Conservation (phyloP, 2,888 invertebrate genomes). For the Periphyllus acericola region DNA sequence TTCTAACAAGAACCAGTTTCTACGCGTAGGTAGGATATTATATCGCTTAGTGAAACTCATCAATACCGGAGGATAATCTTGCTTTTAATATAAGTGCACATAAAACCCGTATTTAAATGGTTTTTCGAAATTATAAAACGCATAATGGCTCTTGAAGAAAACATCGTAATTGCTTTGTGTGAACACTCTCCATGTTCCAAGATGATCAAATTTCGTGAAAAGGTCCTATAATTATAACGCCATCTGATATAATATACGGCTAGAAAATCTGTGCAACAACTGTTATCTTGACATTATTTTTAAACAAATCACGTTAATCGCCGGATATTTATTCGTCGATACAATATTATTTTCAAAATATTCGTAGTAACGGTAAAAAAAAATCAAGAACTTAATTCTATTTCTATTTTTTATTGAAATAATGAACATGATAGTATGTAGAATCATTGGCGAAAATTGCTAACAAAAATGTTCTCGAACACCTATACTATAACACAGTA, state of each 20-base stretch:
- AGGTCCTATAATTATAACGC: not conserved
- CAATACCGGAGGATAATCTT: not conserved
- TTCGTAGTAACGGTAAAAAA: no score
- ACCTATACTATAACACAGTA: not conserved
- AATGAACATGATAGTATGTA: no score
- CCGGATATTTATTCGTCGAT: no score
- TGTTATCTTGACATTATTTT: no score
- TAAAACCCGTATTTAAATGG: constrained; percentile 46
- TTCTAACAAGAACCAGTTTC: constrained; percentile 31
- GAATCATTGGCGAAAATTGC: no score
- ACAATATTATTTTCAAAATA: no score
- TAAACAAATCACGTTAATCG: no score
- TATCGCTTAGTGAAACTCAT: constrained; percentile 37
- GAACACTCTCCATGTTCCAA: not conserved
- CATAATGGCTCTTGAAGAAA: constrained; percentile 22
- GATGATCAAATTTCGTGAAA: not conserved
- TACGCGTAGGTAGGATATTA: constrained; percentile 46
- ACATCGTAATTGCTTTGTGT: constrained; percentile 30
- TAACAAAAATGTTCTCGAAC: no score
- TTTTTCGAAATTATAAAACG: not conserved
- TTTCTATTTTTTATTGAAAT: no score
- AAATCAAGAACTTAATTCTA: no score
- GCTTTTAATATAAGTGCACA: not conserved
- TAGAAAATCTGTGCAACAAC: no score
- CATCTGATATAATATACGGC: not conserved